Base-by-base conservation (phyloP, 2,113 vertebrate genomes). In the Stictonetta naevosa region DNA sequence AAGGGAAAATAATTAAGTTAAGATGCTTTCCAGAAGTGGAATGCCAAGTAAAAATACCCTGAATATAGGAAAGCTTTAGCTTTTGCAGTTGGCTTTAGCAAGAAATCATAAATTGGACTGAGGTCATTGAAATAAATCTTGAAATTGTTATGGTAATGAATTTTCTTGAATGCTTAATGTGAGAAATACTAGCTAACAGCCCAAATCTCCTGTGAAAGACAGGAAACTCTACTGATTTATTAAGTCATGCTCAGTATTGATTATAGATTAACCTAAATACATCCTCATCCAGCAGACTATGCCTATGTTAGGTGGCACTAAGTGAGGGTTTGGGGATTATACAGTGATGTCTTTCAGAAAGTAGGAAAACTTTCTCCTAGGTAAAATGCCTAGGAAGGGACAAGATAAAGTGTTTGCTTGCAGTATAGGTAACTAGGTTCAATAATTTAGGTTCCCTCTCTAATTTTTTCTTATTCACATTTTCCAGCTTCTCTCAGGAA, bases 391-490 rank as follows among this genome's bases (percentile, higher is more conserved):
- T 60, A 29, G 22, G 7, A 88, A 83, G 19, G 5, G 11, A 53
- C 3, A 34, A 42, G 63, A 42, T 42, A 7, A 83, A 64, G 10
- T 52, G 0, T 3, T 55, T 79, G 6, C 13, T 34, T 73, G 29
- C 6, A 67, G 34, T 16, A 4, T 29, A 69, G 33, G 23, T 86
- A 33, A 66, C 26, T 1, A 71, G 10, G 8, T 71, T 19, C 6
- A 11, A 46, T 62, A 80, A 34, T 12, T 1, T 60, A 18, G 7
- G 14, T 58, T 16, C 2, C 0, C 4, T 56, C 1, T 31, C 2
- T 28, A 25, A 2, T 31, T 80, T 58, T 55, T 59, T 38, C 3
- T 59, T 50, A 3, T 19, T 80, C 2, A 13, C 3, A 38, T 77
- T 81, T 87, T 14, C 6, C 10, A 3, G 3, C 46, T 71, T 80